Percentiles rank a stretch among this genome's conserved stretches.
Evolutionary conservation across 2,888 invertebrate species (phyloP).

Genomic region (Agapetus fuscipes): DNA sequence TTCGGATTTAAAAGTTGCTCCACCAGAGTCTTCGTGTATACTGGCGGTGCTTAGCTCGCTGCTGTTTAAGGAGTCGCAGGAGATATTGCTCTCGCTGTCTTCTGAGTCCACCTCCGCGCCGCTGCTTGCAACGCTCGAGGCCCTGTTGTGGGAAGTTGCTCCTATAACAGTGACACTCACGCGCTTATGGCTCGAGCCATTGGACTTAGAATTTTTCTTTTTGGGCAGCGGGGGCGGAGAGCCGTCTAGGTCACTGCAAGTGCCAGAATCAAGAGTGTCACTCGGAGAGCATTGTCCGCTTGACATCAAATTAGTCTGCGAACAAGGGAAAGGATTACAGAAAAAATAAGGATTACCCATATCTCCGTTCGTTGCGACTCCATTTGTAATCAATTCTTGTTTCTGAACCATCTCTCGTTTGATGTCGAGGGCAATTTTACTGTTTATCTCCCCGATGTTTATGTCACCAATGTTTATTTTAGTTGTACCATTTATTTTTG

Average conservation of each 20-base stretch:
- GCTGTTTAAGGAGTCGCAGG: conserved; percentile 74
- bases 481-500: neutral
- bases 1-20: conserved; percentile 21
- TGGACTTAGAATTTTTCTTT: conserved; percentile 49
- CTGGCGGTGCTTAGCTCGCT: conserved; percentile 50
- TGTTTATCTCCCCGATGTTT: conserved; percentile 22
- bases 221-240: conserved; percentile 59
- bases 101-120: conserved; percentile 58
- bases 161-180: conserved; percentile 47
- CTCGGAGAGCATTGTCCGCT: conserved; percentile 78
- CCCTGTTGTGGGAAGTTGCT: conserved; percentile 39
- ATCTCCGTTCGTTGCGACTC: conserved; percentile 29
- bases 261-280: conserved; percentile 75
- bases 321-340: conserved; percentile 49
- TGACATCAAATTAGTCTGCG: conserved; percentile 52
- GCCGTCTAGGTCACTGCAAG: conserved; percentile 73
- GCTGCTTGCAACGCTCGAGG: conserved; percentile 50
- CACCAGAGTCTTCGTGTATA: conserved; percentile 36
- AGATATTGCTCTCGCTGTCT: conserved; percentile 67
- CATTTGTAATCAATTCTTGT: conserved; percentile 26
- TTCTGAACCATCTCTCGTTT: conserved; percentile 41
- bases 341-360: conserved; percentile 48
- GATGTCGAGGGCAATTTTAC: conserved; percentile 33
- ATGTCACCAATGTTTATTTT: conserved; percentile 44
- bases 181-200: conserved; percentile 37